Conservation (phyloP, 64 coral and sea anemone genomes). For the Montipora cactus region DNA sequence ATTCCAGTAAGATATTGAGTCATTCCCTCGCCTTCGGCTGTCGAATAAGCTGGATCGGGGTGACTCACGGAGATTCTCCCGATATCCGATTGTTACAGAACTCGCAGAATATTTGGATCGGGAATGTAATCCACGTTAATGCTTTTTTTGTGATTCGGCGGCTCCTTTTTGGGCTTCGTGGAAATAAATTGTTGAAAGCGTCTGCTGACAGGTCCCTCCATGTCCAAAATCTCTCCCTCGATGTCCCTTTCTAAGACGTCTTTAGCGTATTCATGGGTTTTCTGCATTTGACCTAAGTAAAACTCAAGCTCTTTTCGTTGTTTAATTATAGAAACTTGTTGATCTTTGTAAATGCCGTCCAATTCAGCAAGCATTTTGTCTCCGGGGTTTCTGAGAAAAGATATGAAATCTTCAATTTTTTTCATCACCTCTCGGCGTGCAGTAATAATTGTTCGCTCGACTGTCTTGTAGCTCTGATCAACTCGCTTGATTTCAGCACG, state of each 20-base stretch:
- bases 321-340: slow-evolving; percentile 52
- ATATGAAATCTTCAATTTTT: slow-evolving; percentile 45
- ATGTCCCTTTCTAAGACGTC: slow-evolving; percentile 76
- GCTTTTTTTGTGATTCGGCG: slow-evolving; percentile 10
- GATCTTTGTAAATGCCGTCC: slow-evolving; percentile 72
- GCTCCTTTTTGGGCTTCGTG: slow-evolving; percentile 7
- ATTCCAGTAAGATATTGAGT: slow-evolving; percentile 53
- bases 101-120: slow-evolving; percentile 40
- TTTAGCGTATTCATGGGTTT: slow-evolving; percentile 55
- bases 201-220: slow-evolving; percentile 48
- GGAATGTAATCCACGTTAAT: slow-evolving; percentile 75
- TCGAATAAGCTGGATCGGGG: slow-evolving; percentile 63
- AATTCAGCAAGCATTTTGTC: slow-evolving; percentile 62
- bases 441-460: slow-evolving; percentile 40
- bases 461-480: slow-evolving; percentile 54
- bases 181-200: slow-evolving; percentile 66
- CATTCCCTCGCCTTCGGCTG: slow-evolving; percentile 48
- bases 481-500: slow-evolving; percentile 26
- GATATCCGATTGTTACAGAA: slow-evolving; percentile 66
- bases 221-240: slow-evolving; percentile 75
- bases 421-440: slow-evolving; percentile 42
- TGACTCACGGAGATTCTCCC: slow-evolving; percentile 64
- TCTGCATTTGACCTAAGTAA: slow-evolving; percentile 76
- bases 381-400: slow-evolving; percentile 64
- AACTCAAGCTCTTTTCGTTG: slow-evolving; percentile 72